Base-by-base conservation (phyloP, 1,140 invertebrate genomes). In the Macrosteles quadrilineatus region DNA sequence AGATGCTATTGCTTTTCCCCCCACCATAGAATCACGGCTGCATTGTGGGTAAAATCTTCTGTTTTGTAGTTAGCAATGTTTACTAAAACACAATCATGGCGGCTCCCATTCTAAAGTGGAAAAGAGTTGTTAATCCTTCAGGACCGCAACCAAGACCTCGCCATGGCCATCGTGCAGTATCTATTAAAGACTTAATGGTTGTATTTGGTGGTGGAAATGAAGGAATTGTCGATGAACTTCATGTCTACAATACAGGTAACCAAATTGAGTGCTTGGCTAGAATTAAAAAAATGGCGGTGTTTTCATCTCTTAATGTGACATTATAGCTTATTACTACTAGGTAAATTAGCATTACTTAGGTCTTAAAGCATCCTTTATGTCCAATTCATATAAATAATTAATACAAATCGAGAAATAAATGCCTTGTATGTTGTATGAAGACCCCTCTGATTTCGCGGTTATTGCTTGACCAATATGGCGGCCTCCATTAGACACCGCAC, bases 141-240 rank as follows among this genome's bases (percentile, higher is more conserved):
- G 96, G 96, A 76, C 92, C 94, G 23, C 91, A 93, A 81, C 97
- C 97, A 29, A 88, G 94, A 83, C 97, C 97, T 67, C 88, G 98
- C 70, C 98, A 99, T 90, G 98, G 98, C 62, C 98, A 99, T 83
- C 89, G 97, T 76, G 97, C 97, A 25, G 96, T 99, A 77, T 93
- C 95, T 77, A 97, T 99, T 77, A 98, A 98, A 84, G 97, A 99
- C 84, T 87, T 99, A 73, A 99, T 99, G 94, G 94, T 99, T 73
- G 95, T 99, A 75, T 99, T 99, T 85, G 98, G 98, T 77, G 98
- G 98, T 78, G 98, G 98, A 74, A 99, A 99, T 83, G 98, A 99
- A 89, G 98, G 98, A 79, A 99, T 99, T 79, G 96, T 99, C 74
- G 96, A 99, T 82, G 98, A 99, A 85, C 87, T 99, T 69, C 96